A percentile compares a stretch with the other conserved stretches of the same genome.
phyloP scores from a whole-genome alignment of 1,140 invertebrate species.

The Eueides isabella region DNA sequence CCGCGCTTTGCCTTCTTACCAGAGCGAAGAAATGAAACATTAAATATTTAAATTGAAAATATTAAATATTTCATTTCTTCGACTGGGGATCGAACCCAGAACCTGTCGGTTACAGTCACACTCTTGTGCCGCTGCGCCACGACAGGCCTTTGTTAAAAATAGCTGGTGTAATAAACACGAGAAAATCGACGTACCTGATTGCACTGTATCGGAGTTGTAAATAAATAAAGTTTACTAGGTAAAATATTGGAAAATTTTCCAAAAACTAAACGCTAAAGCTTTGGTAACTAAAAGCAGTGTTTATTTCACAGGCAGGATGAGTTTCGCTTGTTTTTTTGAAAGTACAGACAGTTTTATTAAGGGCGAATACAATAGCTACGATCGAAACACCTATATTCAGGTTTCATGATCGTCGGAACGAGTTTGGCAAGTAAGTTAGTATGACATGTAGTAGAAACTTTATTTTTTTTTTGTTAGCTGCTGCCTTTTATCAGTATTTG shows the following conservation, averaged over 20 bases:
- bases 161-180: neutral
- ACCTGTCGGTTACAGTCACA: no score
- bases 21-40: no score
- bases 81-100: no score
- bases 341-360: constrained; percentile 8
- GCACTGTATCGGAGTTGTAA: neutral
- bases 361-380: neutral
- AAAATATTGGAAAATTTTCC: neutral
- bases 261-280: constrained; percentile 1
- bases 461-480: neutral
- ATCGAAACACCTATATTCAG: neutral
- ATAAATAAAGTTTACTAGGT: neutral
- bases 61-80: no score
- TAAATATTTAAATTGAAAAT: no score
- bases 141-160: no score
- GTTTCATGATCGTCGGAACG: neutral
- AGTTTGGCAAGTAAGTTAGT: neutral
- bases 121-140: no score
- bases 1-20: neutral
- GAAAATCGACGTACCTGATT: neutral
- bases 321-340: neutral
- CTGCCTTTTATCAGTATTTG: neutral
- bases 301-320: constrained; percentile 8
- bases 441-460: neutral
- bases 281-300: neutral